A percentile compares a stretch with the other conserved stretches of the same genome.
These are phyloP conservation scores for Lophochroa leadbeateri DNA, from an alignment of 2,113 vertebrate species.

Conservation along the genomic window DNA sequence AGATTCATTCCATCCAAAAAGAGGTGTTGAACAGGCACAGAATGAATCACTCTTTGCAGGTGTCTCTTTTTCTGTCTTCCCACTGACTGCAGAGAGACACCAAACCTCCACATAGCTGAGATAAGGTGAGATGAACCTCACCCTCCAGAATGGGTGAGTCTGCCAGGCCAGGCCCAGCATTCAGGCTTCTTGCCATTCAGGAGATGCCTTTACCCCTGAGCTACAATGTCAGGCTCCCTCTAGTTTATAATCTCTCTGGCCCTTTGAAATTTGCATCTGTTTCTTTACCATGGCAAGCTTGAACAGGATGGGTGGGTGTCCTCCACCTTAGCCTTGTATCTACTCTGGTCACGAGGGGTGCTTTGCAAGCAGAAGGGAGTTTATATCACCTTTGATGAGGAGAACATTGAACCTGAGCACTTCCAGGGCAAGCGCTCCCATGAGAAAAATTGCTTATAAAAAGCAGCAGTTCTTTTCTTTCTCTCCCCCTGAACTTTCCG, in stretches of 20 bases:
- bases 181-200: slow-evolving; percentile 11
- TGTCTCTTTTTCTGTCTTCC: slow-evolving; percentile 32
- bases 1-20: not conserved
- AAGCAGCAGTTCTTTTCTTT: not conserved
- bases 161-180: not conserved
- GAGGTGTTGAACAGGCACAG: not conserved
- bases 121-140: slow-evolving; percentile 48
- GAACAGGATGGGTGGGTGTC: slow-evolving; percentile 42
- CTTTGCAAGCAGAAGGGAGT: not conserved
- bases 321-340: slow-evolving; percentile 53
- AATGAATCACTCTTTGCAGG: slow-evolving; percentile 55
- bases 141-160: not conserved
- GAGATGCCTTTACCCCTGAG: slow-evolving; percentile 24
- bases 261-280: slow-evolving; percentile 51
- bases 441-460: slow-evolving; percentile 2
- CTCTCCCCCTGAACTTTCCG: not conserved
- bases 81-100: not conserved
- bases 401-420: not conserved
- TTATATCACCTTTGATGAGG: not conserved
- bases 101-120: slow-evolving; percentile 3
- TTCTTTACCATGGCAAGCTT: slow-evolving; percentile 24
- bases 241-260: slow-evolving; percentile 45
- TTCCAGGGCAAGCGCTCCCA: slow-evolving; percentile 36
- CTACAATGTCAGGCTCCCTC: slow-evolving; percentile 25
- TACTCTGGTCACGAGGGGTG: not conserved